Base-by-base conservation (phyloP, 2,113 vertebrate species). In the Ancistrus triradiatus region DNA sequence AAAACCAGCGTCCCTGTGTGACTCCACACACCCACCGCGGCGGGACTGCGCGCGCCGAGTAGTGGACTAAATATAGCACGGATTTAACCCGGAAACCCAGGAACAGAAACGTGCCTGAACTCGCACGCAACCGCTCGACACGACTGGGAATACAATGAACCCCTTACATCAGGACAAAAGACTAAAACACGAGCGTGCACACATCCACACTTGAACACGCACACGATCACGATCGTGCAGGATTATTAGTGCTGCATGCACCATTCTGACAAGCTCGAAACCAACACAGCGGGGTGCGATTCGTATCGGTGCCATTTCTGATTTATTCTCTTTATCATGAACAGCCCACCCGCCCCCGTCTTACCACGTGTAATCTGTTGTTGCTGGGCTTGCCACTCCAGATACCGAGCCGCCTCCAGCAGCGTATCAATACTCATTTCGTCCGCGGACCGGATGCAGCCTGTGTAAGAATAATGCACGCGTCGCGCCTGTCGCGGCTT, bases 381-480 rank as follows among this genome's bases (percentile, higher is more conserved):
- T 84, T 94, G 93, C 90, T 95, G 91, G 80, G 91, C 91, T 84
- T 97, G 93, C 93, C 91, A 95, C 89, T 97, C 94, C 86, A 97
- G 84, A 80, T 91, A 97, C 81, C 93, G 86, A 88, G 94, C 94
- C 80, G 93, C 94, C 85, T 95, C 93, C 85, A 97, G 70, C 66
- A 97, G 87, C 51, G 91, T 97, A 77, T 97, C 93, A 88, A 97
- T 95, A 89, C 93, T 97, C 94, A 95, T 97, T 71, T 84, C 90
- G 82, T 70, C 74, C 76, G 70, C 77, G 69, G 55, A 66, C 24
- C 58, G 76, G 69, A 72, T 57, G 65, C 74, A 79, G 72, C 63
- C 65, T 57, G 38, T 35, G 52, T 28, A 17, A 69, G 66, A 76
- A 74, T 65, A 74, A 63, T 59, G 70, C 73, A 75, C 69, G 58